Percentiles rank a stretch among this genome's conserved stretches.
These are phyloP conservation scores for Drosophila incognita DNA, from an alignment of 2,888 invertebrate species.

Conservation along the genomic window DNA sequence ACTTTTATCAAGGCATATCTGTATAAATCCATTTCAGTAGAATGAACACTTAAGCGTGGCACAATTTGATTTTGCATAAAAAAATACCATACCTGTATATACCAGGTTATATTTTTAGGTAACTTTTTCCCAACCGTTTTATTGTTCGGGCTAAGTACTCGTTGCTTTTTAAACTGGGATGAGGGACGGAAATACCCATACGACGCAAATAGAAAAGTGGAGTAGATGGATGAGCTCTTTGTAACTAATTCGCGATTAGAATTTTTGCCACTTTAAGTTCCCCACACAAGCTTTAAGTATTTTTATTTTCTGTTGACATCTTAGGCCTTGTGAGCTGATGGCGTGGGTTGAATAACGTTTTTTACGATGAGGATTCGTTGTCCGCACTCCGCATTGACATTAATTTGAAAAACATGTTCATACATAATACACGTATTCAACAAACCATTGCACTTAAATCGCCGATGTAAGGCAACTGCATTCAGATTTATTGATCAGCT, in stretches of 20 bases:
- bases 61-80: background rate
- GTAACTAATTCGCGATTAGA: background rate
- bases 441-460: slow-evolving; percentile 19
- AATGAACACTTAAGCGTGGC: background rate
- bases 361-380: background rate
- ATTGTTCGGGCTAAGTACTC: background rate
- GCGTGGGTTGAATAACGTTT: background rate
- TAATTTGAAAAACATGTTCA: background rate
- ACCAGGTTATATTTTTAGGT: background rate
- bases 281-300: background rate
- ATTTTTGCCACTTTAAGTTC: background rate
- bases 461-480: background rate
- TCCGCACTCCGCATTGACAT: background rate
- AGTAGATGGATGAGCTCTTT: background rate
- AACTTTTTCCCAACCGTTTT: background rate
- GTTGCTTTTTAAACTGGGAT: background rate
- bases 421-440: background rate
- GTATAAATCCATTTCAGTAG: background rate
- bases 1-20: background rate
- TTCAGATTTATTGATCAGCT: slow-evolving; percentile 38
- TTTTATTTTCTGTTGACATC: background rate
- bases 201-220: background rate
- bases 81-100: background rate
- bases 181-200: background rate
- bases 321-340: background rate